Base-by-base conservation (phyloP, 2,113 vertebrate species). In the Phalacrocorax pelagicus region DNA sequence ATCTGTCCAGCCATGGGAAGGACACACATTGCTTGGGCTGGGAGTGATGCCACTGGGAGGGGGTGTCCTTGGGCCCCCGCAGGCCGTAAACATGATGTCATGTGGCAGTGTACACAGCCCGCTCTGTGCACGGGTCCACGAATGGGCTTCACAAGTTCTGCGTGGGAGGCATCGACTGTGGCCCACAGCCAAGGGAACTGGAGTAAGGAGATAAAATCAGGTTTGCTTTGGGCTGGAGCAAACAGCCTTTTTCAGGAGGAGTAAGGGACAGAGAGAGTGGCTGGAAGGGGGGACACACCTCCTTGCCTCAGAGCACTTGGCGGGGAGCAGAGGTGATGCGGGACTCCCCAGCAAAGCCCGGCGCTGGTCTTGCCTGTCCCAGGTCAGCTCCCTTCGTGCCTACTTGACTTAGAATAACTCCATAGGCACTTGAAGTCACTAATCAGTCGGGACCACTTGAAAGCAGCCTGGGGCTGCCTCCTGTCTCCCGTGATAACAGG, bases 341-440 rank as follows among this genome's bases (percentile, higher is more conserved):
- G 78, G 58, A 88, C 2, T 2, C 38, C 81, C 36, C n/a, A 58
- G 78, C 20, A 79, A 81, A 92, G 62, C 78, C 69, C 2, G 0
- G n/a, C 2, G 0, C 61, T 34, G 21, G 16, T 86, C 49, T 88
- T 3, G 1, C 23, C 1, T 1, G 34, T 96, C 84, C 38, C 23
- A 12, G 83, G 70, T 87, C 15, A 0, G 32, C 62, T 95, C 40
- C 81, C 66, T 95, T 89, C 3, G 2, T 4, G 61, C 92, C 94
- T 95, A 95, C 96, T 96, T 96, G 95, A 95, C 96, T 97, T 96
- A 96, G 96, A 97, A 97, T 96, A 97, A 97, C 94, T 97, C 93
- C 1, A 1, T 69, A 92, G 93, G 93, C 85, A 96, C 94, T 97
- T 97, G 87, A 96, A 97, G 78, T 82, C 90, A 95, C 93, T 97